These are phyloP conservation scores for Agonopterix arenella DNA, from an alignment of 2,888 invertebrate species.

Conservation along the genomic window DNA sequence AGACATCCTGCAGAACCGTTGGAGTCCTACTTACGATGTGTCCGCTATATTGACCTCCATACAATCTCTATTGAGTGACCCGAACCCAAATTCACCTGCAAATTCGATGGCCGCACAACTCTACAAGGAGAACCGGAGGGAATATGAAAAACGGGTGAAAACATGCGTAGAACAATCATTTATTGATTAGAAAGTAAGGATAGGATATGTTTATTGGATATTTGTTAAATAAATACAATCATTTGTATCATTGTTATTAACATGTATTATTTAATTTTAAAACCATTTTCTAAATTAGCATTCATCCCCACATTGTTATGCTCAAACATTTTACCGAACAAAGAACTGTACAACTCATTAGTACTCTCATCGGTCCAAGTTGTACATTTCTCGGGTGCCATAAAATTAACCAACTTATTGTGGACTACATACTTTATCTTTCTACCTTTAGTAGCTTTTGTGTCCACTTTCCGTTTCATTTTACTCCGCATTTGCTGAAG, in stretches of 20 bases:
- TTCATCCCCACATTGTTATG: constrained; percentile 56
- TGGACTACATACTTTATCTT: constrained; percentile 92
- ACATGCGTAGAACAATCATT: constrained; percentile 99
- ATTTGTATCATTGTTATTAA: no score
- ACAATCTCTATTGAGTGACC: constrained; percentile 99
- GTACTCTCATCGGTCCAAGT: constrained; percentile 88
- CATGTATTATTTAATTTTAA: constrained; percentile 35
- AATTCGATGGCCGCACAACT: constrained; percentile 99
- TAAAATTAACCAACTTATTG: constrained; percentile 91
- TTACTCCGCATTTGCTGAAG: constrained; percentile 94
- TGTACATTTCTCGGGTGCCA: constrained; percentile 85
- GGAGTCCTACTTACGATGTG: constrained; percentile 99
- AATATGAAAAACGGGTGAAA: constrained; percentile 99
- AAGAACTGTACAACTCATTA: constrained; percentile 87
- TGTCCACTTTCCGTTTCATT: constrained; percentile 95
- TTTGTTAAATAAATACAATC: no score
- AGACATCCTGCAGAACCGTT: constrained; percentile 99
- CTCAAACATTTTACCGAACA: constrained; percentile 83
- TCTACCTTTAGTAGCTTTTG: constrained; percentile 95
- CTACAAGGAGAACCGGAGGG: constrained; percentile 98
- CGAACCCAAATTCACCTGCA: constrained; percentile 99
- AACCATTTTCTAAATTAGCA: constrained; percentile 48
- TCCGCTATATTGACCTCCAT: constrained; percentile 99
- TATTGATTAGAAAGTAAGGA: constrained; percentile 84
- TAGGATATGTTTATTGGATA: constrained; percentile 15